Percentiles rank a stretch among this genome's conserved stretches.
These are phyloP conservation scores for Nysson spinosus DNA, from an alignment of 2,888 invertebrate species.

Conservation along the genomic window DNA sequence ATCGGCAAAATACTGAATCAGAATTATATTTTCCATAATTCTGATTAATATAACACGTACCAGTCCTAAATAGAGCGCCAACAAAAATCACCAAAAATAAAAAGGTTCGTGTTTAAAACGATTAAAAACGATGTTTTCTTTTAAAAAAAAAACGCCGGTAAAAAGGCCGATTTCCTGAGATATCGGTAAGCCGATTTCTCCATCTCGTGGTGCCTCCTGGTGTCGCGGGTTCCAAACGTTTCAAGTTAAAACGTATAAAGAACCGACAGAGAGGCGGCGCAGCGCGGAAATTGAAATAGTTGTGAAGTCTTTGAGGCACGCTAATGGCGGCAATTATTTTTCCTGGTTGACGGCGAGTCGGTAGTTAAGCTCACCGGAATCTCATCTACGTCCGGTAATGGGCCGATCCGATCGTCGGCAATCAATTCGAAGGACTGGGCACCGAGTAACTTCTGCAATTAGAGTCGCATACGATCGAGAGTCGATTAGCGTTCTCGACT, in stretches of 20 bases:
- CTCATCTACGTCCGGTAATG: constrained; percentile 21
- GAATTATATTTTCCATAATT: too few relatives aligned
- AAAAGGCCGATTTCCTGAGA: constrained; percentile 11
- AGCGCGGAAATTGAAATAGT: constrained; percentile 36
- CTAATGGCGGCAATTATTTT: constrained; percentile 27
- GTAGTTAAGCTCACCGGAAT: constrained; percentile 19
- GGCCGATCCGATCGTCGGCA: constrained; percentile 24
- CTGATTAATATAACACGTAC: too few relatives aligned
- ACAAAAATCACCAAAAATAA: too few relatives aligned
- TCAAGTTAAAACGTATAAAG: constrained; percentile 3
- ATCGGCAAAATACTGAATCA: too few relatives aligned
- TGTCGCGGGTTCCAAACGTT: not conserved
- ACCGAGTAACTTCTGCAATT: constrained; percentile 46
- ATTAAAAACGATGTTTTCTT: too few relatives aligned
- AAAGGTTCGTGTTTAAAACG: too few relatives aligned
- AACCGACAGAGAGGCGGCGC: constrained; percentile 23
- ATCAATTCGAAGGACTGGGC: constrained; percentile 40
- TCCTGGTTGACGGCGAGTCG: constrained; percentile 1
- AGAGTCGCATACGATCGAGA: constrained; percentile 37
- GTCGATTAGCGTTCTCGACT: constrained; percentile 43
- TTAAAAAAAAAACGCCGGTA: too few relatives aligned
- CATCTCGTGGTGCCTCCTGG: constrained; percentile 49
- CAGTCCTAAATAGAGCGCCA: too few relatives aligned
- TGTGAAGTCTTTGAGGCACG: not conserved
- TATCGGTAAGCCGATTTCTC: constrained; percentile 47